Conservation (phyloP, 2,888 invertebrate genomes). For the Celastrina argiolus region DNA sequence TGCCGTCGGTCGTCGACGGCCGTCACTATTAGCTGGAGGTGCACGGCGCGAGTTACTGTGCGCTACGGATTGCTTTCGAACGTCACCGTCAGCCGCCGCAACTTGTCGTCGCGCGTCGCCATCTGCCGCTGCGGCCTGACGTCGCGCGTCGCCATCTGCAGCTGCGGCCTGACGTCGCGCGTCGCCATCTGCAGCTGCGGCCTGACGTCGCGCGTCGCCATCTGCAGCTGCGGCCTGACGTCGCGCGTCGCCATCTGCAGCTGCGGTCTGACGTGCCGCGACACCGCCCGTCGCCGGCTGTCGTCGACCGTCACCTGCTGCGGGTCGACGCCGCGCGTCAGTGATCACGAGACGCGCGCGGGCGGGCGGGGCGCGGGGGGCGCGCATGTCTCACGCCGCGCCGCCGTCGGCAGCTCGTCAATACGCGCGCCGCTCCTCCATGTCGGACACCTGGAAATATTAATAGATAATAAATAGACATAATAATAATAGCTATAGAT, state of each 20-base stretch:
- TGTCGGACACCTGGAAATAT: slow-evolving; percentile 57
- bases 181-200: slow-evolving; percentile 41
- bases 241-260: slow-evolving; percentile 24
- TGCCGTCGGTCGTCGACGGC: not conserved
- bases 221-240: slow-evolving; percentile 26
- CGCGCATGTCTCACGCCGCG: slow-evolving; percentile 29
- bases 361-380: slow-evolving; percentile 31
- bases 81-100: slow-evolving; percentile 37
- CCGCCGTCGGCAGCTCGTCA: slow-evolving; percentile 49
- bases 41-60: not conserved
- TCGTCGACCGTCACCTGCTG: slow-evolving; percentile 17
- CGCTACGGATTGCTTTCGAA: slow-evolving; percentile 17
- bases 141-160: slow-evolving; percentile 31
- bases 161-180: slow-evolving; percentile 63
- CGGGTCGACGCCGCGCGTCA: not conserved
- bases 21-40: slow-evolving; percentile 22
- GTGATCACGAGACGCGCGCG: slow-evolving; percentile 30
- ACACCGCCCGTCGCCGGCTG: slow-evolving; percentile 25
- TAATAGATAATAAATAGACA: no score
- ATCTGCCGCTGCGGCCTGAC: not conserved
- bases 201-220: not conserved
- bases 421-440: slow-evolving; percentile 71
- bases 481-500: no score
- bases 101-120: not conserved
- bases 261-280: not conserved